These are phyloP conservation scores for Hypotaenidia philippensis DNA, from an alignment of 2,797 vertebrate species.

Conservation along the genomic window DNA sequence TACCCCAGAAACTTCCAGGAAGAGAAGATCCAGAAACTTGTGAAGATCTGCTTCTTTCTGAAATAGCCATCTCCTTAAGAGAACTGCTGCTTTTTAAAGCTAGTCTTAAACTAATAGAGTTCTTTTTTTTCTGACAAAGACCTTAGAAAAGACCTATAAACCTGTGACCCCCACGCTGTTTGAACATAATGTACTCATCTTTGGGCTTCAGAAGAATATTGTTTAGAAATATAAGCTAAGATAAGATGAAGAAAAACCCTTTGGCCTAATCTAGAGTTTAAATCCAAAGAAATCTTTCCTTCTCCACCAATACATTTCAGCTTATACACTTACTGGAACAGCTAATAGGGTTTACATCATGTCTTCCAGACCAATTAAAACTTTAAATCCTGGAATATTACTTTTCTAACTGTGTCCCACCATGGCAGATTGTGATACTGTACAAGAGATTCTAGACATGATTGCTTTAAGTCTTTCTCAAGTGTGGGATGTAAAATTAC, in stretches of 20 bases:
- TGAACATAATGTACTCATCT: not conserved
- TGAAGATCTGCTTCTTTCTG: not conserved
- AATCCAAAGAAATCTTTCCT: not conserved
- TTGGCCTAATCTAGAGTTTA: not conserved
- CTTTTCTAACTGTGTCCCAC: not conserved
- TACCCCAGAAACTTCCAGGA: not conserved
- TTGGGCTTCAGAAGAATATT: not conserved
- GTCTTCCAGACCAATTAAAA: not conserved
- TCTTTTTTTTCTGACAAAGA: not conserved
- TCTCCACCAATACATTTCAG: not conserved
- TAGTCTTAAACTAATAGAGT: not conserved
- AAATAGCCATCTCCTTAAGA: not conserved
- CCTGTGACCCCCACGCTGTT: not conserved
- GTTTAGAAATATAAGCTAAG: not conserved
- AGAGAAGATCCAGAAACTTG: not conserved
- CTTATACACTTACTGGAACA: not conserved
- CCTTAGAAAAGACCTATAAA: not conserved
- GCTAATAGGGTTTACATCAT: not conserved
- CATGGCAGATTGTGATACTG: not conserved
- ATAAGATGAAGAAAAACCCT: not conserved
- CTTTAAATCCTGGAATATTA: not conserved
- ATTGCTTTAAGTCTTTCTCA: not conserved
- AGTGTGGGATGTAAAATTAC: not conserved
- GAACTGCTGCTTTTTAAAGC: not conserved
- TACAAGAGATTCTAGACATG: not conserved